These are phyloP conservation scores for Drosophila neutralis DNA, from an alignment of 2,888 invertebrate species.

Conservation along the genomic window DNA sequence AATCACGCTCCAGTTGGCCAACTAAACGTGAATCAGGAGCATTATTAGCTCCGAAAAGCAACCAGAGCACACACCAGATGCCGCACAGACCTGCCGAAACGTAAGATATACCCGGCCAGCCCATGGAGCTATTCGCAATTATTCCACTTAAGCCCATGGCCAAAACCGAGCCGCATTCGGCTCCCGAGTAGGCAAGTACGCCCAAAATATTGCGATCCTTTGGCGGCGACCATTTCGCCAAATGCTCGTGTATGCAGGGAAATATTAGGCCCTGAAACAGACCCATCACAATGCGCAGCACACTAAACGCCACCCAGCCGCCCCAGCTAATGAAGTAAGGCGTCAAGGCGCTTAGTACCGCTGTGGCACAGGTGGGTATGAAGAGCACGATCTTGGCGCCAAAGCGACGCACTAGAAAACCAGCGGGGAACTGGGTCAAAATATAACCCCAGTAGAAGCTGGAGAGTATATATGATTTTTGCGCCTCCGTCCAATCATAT, in stretches of 20 bases:
- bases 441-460: slow-evolving; percentile 92
- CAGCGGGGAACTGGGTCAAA: slow-evolving; percentile 87
- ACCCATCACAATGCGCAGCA: slow-evolving; percentile 88
- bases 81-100: slow-evolving; percentile 86
- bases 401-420: slow-evolving; percentile 87
- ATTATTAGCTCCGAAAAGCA: slow-evolving; percentile 86
- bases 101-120: slow-evolving; percentile 89
- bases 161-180: slow-evolving; percentile 88
- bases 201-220: slow-evolving; percentile 87
- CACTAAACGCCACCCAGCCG: slow-evolving; percentile 87
- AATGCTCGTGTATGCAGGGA: slow-evolving; percentile 87
- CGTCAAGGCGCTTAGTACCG: slow-evolving; percentile 87
- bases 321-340: slow-evolving; percentile 88
- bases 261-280: slow-evolving; percentile 88
- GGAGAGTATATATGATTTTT: slow-evolving; percentile 87
- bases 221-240: slow-evolving; percentile 89
- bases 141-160: slow-evolving; percentile 87
- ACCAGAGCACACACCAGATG: slow-evolving; percentile 86
- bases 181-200: slow-evolving; percentile 86
- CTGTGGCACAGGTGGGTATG: slow-evolving; percentile 87
- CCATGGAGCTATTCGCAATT: slow-evolving; percentile 86
- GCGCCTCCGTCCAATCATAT: slow-evolving; percentile 85
- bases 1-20: slow-evolving; percentile 86
- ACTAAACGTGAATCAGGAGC: slow-evolving; percentile 87
- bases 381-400: slow-evolving; percentile 88